Evolutionary conservation across 2,888 invertebrate genomes (phyloP), one percentile per base, ranked within the genome.

Genomic region (Lasioglossum zephyrum): DNA sequence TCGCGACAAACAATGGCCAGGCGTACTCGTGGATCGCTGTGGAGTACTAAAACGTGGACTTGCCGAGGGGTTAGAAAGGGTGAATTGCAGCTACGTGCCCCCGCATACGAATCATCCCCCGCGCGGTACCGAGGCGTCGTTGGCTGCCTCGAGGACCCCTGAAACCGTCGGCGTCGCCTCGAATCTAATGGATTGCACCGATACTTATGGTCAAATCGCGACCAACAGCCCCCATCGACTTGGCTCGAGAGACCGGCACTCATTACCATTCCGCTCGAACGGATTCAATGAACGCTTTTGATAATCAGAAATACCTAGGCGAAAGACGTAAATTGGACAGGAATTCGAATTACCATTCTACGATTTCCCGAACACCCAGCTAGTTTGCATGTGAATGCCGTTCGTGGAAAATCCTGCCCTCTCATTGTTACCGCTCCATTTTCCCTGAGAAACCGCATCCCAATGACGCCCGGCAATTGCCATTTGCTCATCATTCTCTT

Each of bases 31-130:
- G 87, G 63, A 79, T 81, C 73, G 85, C 88, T 84, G 80, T 87
- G 92, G 90, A 90, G 91, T 90, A 76, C 70, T 75, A 90, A 89
- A 92, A 92, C 91, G 91, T 90, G 88, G 88, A 82, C 80, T 72
- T 79, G 88, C 16, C 73, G 76, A 84, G 85, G 89, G 89, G 77
- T 83, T 84, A 83, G 89, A 92, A 88, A 90, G 94, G 93, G 93
- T 92, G 94, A 94, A 94, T 94, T 92, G 93, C 92, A 89, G 89
- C 85, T 93, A 94, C 94, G 94, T 94, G 94, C 90, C 90, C 88
- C 80, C 84, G 94, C 94, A 94, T 94, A 93, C 92, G 92, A 94
- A 94, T 92, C 84, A 82, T 85, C 86, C 89, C 88, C 73, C 77
- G 72, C 77, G 80, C 73, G 76, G 44, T 39, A 70, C 75, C 81